Conservation (phyloP, 2,888 invertebrate species). For the Acronicta psi region DNA sequence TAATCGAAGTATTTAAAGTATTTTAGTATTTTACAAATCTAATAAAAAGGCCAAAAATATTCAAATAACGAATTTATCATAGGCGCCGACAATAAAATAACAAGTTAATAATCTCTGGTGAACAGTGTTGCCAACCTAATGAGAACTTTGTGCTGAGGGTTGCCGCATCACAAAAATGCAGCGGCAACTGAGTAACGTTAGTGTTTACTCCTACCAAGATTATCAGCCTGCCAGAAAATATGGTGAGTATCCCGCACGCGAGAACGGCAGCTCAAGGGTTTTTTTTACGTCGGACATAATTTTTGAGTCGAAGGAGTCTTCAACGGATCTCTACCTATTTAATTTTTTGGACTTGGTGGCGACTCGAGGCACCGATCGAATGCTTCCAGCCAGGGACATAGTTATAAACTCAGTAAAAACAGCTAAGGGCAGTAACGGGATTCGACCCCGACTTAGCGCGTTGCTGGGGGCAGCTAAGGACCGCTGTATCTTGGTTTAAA, state of each 20-base stretch:
- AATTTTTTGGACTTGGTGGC: too few species aligned
- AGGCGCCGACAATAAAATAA: slow-evolving; percentile 17
- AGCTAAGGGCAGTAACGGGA: too few species aligned
- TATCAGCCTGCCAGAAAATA: slow-evolving; percentile 83
- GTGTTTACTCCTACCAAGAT: slow-evolving; percentile 83
- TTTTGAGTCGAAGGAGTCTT: too few species aligned
- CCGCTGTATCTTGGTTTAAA: too few species aligned
- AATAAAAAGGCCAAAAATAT: slow-evolving; percentile 19
- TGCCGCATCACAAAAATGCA: slow-evolving; percentile 72
- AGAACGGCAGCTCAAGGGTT: too few species aligned
- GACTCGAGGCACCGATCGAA: too few species aligned
- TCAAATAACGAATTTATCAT: neutral
- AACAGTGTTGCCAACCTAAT: slow-evolving; percentile 59
- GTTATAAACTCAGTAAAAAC: too few species aligned
- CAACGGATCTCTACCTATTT: too few species aligned
- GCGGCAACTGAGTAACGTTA: slow-evolving; percentile 85
- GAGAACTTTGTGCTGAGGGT: slow-evolving; percentile 59
- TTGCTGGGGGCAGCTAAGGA: too few species aligned
- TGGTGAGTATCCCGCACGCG: slow-evolving; percentile 67
- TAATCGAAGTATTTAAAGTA: neutral
- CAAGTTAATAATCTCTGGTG: slow-evolving; percentile 45
- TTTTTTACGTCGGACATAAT: too few species aligned
- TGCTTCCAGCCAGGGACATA: too few species aligned
- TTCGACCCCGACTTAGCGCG: too few species aligned
- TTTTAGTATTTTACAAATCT: neutral